Base-by-base conservation (phyloP, 2,888 invertebrate genomes). In the Erebia palarica region DNA sequence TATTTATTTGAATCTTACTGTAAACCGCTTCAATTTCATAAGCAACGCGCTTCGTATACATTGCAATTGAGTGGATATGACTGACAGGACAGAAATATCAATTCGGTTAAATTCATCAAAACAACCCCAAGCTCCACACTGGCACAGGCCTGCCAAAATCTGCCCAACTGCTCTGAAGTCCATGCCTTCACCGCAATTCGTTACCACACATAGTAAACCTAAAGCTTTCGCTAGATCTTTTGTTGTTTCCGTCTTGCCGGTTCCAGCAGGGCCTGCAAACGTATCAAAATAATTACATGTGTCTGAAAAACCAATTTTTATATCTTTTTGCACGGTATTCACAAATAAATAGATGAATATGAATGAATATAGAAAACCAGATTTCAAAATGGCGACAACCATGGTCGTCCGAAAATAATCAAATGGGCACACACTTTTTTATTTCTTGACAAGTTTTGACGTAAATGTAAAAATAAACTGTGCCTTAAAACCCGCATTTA, bases 41-140 rank as follows among this genome's bases (percentile, higher is more conserved):
- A 97, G 94, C 65, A 98, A 87, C 0, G 97, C 98, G 79, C 96
- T 97, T 69, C 97, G 94, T 73, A 98, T 98, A 14, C 97, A 97
- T 86, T 98, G 98, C 76, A 98, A 90, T 84, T 98, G 98, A 0
- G 97, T 96, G 0, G 98, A 98, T 81, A 99, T 98, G 2, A 98
- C 98, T 16, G 98, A 98, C 21, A 98, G 91, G 63, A 98, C 98
- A 0, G 98, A 98, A 5, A 98, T 96, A 76, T 98, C 98, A 77
- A 99, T 98, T 51, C 98, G 94, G 88, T 98, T 98, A 90, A 98
- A 98, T 89, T 98, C 98, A 79, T 98, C 98, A 83, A 98, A 98
- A 85, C 98, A 98, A 1, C 98, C 98, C 98, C 98, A 98, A 3
- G 98, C 98, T 0, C 98, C 98, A 84, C 97, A 97, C 84, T 97